Conservation (phyloP, 1,140 invertebrate species). For the Phocides pigmalion region DNA sequence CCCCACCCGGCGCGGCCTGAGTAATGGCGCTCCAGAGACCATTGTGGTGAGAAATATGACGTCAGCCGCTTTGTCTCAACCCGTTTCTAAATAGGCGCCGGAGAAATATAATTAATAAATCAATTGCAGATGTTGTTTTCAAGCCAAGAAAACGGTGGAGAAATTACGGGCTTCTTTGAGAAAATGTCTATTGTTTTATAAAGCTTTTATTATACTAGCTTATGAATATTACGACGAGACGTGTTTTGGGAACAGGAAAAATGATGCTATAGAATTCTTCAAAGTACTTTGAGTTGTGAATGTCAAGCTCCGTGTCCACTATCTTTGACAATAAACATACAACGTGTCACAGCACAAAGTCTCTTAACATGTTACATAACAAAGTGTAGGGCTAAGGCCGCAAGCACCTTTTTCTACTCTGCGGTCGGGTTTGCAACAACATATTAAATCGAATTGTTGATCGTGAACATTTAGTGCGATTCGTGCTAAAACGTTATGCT, state of each 20-base stretch:
- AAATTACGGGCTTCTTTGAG: constrained; percentile 23
- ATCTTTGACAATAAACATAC: no score
- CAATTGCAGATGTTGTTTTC: constrained; percentile 35
- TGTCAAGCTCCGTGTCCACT: no score
- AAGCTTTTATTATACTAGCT: background rate
- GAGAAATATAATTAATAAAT: constrained; percentile 35
- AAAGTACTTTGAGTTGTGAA: background rate
- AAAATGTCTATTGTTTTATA: constrained; percentile 23
- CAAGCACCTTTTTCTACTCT: no score
- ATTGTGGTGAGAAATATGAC: constrained; percentile 34
- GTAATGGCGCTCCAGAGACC: constrained; percentile 21
- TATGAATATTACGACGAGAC: background rate
- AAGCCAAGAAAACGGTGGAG: constrained; percentile 14
- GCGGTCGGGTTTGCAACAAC: no score
- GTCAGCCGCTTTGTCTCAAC: constrained; percentile 27
- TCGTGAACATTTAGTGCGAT: no score
- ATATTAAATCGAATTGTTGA: no score
- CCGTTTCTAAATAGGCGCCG: constrained; percentile 31
- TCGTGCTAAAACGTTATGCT: no score
- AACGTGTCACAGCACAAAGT: no score
- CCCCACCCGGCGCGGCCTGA: constrained; percentile 24
- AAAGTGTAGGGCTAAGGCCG: no score
- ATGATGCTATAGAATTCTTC: background rate
- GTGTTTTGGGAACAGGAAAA: background rate
- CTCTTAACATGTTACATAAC: no score